Base-by-base conservation (phyloP, 2,888 invertebrate species). In the Andrena chrysosceles region DNA sequence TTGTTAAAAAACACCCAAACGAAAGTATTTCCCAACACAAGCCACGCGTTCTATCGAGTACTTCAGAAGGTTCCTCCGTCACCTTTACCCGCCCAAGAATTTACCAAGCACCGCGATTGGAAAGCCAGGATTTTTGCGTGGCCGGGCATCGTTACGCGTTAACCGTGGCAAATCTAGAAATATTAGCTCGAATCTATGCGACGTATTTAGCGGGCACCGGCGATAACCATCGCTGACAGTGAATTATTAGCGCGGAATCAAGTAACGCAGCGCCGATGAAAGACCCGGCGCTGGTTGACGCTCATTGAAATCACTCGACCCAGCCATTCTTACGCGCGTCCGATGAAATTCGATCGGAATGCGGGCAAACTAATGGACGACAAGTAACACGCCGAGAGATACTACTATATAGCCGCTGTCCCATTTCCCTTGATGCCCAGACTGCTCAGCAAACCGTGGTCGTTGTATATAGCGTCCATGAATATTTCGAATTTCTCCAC, bases 181-280 rank as follows among this genome's bases (percentile, higher is more conserved):
- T 73, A 70, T 81, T 81, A 52, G 33, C 56, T 20, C 52, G 67
- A 48, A 73, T 67, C 23, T 42, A 4, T 31, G 48, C 33, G 48
- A 54, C 72, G 62, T 62, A 49, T 29, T 68, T 72, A 81, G 49
- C 62, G 60, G 54, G n/a, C 33, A 8, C 48, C 35, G 54, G 59
- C 84, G 90, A 91, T 91, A 83, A 81, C 86, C 87, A 91, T 91
- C 91, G 78, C 72, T 76, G 90, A 87, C 88, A 87, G 89, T 91
- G 89, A 91, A 87, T 91, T 90, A 90, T 88, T 83, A 77, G 84
- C 77, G 84, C 81, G 75, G 77, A 84, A 87, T 85, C 83, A 81
- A 77, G 81, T 76, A 81, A 82, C 67, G 56, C 63, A 74, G 78
- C 31, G 80, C 52, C 81, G 76, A 85, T 74, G 85, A 83, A 82